Evolutionary conservation across 2,797 vertebrate species (phyloP).

Genomic region (Enteromius viviparus): DNA sequence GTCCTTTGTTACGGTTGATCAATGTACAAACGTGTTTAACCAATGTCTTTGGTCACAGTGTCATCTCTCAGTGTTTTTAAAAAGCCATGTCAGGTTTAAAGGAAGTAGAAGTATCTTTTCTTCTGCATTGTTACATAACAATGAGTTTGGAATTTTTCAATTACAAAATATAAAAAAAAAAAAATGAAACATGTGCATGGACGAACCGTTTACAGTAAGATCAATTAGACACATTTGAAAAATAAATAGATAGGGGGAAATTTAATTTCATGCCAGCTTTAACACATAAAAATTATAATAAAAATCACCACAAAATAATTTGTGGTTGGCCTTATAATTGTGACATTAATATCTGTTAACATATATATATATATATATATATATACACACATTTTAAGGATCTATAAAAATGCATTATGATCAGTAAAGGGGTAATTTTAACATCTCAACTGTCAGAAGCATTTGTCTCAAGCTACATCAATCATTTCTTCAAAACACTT

Average conservation of each 20-base stretch:
- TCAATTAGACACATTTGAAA: not conserved
- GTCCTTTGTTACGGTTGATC: not conserved
- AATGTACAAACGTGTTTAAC: not conserved
- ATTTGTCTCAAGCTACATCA: not conserved
- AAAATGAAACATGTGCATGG: not conserved
- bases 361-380: no score
- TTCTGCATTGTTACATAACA: not conserved
- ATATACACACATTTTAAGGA: no score
- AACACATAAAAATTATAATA: not conserved
- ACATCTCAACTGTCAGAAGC: not conserved
- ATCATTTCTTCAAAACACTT: not conserved
- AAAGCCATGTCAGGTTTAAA: not conserved
- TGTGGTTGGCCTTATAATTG: not conserved
- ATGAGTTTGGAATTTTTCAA: not conserved
- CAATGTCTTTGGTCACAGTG: not conserved
- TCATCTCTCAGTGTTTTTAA: not conserved
- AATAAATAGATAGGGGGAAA: not conserved
- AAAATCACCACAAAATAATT: not conserved
- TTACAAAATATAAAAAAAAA: not conserved
- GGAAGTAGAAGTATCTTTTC: not conserved
- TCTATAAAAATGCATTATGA: not conserved
- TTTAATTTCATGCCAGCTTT: not conserved
- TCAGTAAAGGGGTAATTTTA: not conserved
- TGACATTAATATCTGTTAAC: not conserved
- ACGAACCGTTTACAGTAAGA: not conserved